A percentile compares a stretch with the other conserved stretches of the same genome.
These are phyloP conservation scores for Scleropages formosus DNA, from an alignment of 2,797 vertebrate species.

Conservation along the genomic window DNA sequence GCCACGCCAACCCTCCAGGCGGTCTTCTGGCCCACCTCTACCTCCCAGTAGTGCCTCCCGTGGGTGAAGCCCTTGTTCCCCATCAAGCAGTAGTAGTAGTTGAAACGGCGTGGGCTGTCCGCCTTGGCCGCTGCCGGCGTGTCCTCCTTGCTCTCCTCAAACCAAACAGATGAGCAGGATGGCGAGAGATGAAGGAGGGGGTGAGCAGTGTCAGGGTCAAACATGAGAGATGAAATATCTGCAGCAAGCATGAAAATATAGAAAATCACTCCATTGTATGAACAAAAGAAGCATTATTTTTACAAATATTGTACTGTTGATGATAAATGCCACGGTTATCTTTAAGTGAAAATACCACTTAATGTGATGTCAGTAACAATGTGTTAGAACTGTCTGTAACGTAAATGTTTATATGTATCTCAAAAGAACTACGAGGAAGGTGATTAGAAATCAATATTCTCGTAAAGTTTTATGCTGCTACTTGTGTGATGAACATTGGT, in stretches of 20 bases:
- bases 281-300: not conserved
- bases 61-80: constrained; percentile 59
- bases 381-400: not conserved
- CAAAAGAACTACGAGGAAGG: too few relatives aligned
- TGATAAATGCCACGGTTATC: not conserved
- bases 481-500: too few relatives aligned
- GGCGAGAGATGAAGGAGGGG: constrained; percentile 60
- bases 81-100: constrained; percentile 68
- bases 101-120: constrained; percentile 58
- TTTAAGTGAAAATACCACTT: not conserved
- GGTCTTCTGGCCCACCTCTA: constrained; percentile 64
- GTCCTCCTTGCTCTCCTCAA: constrained; percentile 54
- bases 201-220: constrained; percentile 72
- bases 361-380: not conserved
- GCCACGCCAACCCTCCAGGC: constrained; percentile 72
- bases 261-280: not conserved
- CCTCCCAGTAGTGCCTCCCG: constrained; percentile 75
- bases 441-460: too few relatives aligned
- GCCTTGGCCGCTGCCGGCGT: constrained; percentile 23
- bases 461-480: too few relatives aligned
- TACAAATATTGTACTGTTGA: not conserved
- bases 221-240: constrained; percentile 66
- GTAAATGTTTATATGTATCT: too few relatives aligned
- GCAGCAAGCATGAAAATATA: not conserved
- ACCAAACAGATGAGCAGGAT: constrained; percentile 57